A percentile compares a stretch with the other conserved stretches of the same genome.
These are phyloP conservation scores for Zoanthus solanderi DNA, from an alignment of 92 coral and sea anemone genomes.

Conservation along the genomic window DNA sequence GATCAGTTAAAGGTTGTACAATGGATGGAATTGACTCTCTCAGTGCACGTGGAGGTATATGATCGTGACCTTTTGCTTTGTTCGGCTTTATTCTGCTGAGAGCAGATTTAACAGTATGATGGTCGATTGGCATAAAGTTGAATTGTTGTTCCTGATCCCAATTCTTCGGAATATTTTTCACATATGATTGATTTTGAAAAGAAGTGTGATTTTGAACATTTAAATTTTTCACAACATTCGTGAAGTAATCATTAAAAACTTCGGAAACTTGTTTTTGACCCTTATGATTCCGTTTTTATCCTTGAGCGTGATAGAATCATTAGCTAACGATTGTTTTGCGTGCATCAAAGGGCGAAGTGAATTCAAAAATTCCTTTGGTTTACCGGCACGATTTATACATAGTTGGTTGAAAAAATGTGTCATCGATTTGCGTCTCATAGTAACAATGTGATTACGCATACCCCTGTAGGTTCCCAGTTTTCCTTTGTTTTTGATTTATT, in stretches of 20 bases:
- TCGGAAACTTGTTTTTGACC: neutral
- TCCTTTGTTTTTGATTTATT: constrained; percentile 17
- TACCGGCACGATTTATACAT: constrained; percentile 11
- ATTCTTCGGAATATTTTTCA: constrained; percentile 32
- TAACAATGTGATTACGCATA: constrained; percentile 22
- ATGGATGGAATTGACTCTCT: neutral
- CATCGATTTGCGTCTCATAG: constrained; percentile 36
- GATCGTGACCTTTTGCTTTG: constrained; percentile 26
- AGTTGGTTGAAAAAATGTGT: constrained; percentile 2
- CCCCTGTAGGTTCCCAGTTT: constrained; percentile 37
- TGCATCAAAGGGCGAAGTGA: constrained; percentile 22
- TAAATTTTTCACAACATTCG: constrained; percentile 5
- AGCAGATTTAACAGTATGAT: neutral
- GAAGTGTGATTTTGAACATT: constrained; percentile 42
- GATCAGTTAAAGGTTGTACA: constrained; percentile 21
- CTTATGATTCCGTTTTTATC: neutral
- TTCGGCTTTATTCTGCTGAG: constrained; percentile 18
- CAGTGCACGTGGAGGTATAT: constrained; percentile 11
- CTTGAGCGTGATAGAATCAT: constrained; percentile 8
- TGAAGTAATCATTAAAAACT: neutral
- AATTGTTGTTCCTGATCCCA: neutral
- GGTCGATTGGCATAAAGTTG: neutral
- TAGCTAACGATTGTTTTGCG: neutral
- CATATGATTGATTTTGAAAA: constrained; percentile 38
- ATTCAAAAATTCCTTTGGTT: constrained; percentile 23